Evolutionary conservation across 92 coral and sea anemone genomes (phyloP).

Genomic region (Nematostella vectensis): DNA sequence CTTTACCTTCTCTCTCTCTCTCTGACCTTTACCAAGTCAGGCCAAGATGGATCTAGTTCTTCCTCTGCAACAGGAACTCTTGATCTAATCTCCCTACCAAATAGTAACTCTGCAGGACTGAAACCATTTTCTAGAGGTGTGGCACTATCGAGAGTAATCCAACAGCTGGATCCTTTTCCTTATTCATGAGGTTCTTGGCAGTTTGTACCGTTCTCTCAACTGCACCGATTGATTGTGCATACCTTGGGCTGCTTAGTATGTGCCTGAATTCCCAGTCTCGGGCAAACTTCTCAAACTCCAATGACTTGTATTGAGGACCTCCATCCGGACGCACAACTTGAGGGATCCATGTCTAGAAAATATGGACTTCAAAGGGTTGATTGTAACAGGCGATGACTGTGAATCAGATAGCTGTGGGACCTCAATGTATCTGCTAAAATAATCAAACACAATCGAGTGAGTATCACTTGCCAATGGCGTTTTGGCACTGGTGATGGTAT

Average conservation of each 20-base stretch:
- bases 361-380: slow-evolving; percentile 38
- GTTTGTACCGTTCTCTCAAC: too few relatives aligned
- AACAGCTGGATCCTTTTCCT: too few relatives aligned
- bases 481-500: slow-evolving; percentile 42
- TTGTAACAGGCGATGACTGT: slow-evolving; percentile 20
- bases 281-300: slow-evolving; percentile 33
- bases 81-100: slow-evolving; percentile 7
- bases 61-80: neutral
- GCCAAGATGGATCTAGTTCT: neutral
- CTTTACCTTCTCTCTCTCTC: slow-evolving; percentile 3
- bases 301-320: slow-evolving; percentile 33
- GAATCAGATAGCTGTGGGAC: slow-evolving; percentile 9
- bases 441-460: slow-evolving; percentile 33
- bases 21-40: neutral
- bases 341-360: slow-evolving; percentile 46
- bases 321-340: slow-evolving; percentile 26
- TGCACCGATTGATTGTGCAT: slow-evolving; percentile 32
- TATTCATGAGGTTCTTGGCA: too few relatives aligned
- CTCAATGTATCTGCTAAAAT: slow-evolving; percentile 36
- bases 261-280: slow-evolving; percentile 35
- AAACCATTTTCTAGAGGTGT: slow-evolving; percentile 9
- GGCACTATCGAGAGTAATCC: too few relatives aligned
- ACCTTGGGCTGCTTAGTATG: slow-evolving; percentile 30
- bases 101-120: slow-evolving; percentile 25
- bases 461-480: slow-evolving; percentile 50